phyloP scores from a whole-genome alignment of 2,888 invertebrate species.

The Ochropleura plecta region DNA sequence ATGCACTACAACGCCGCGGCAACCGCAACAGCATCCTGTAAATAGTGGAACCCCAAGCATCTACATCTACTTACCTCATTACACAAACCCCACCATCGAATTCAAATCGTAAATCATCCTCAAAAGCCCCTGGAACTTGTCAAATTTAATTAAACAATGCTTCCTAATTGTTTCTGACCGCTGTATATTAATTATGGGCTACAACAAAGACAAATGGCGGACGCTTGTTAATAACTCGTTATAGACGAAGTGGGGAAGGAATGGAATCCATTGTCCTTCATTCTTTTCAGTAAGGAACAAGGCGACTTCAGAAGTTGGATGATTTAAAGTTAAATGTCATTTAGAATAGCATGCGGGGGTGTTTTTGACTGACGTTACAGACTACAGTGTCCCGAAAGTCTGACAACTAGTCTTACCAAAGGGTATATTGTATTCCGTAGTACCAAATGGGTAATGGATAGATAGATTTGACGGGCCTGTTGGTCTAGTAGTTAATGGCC shows the following conservation, averaged over 20 bases:
- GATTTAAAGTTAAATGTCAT: background rate
- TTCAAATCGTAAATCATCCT: background rate
- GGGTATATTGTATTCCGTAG: no score
- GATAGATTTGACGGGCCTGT: no score
- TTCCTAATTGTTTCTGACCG: conserved; percentile 38
- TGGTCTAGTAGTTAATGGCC: no score
- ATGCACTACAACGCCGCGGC: no score
- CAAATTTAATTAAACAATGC: conserved; percentile 23
- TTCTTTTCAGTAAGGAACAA: background rate
- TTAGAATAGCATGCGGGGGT: no score
- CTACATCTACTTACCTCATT: no score
- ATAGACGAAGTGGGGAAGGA: background rate
- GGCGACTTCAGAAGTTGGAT: conserved; percentile 11
- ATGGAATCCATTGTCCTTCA: background rate
- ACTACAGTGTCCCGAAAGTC: no score
- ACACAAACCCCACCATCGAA: background rate
- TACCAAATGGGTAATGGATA: no score
- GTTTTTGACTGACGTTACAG: no score
- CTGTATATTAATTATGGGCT: conserved; percentile 18
- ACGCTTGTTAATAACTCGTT: conserved; percentile 15
- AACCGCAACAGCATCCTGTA: no score
- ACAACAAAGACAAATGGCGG: conserved; percentile 30
- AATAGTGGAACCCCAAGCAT: no score
- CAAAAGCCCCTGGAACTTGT: conserved; percentile 10
- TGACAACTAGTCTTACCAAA: no score